Evolutionary conservation across 2,113 vertebrate genomes (phyloP).

Genomic region (Rana temporaria): DNA sequence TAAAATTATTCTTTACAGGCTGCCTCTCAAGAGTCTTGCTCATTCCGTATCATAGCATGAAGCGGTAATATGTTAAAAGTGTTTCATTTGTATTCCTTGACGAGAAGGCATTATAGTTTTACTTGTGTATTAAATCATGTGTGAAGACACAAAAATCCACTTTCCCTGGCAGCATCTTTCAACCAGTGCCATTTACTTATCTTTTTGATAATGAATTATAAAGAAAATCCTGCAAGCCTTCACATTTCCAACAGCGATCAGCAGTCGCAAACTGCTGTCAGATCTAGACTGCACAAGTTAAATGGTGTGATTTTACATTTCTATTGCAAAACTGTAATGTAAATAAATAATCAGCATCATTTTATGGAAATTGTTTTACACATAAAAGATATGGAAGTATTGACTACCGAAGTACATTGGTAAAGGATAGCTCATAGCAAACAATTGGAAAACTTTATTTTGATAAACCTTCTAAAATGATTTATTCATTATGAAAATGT

Average conservation of each 20-base stretch:
- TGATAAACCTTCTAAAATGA: too few relatives aligned
- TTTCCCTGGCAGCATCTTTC: conserved; percentile 26
- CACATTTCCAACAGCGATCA: neutral
- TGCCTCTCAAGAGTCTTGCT: conserved; percentile 9
- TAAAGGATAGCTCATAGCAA: too few relatives aligned
- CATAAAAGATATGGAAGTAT: neutral
- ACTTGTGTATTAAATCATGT: conserved; percentile 28
- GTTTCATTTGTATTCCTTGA: conserved; percentile 36
- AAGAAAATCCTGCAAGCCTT: conserved; percentile 7
- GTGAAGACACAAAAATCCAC: conserved; percentile 35
- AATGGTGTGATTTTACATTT: neutral
- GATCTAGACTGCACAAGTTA: neutral
- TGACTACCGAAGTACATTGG: too few relatives aligned
- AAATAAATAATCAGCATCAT: neutral
- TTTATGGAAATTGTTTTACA: neutral
- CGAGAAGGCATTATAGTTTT: conserved; percentile 3
- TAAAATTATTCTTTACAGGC: neutral
- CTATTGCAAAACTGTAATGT: neutral
- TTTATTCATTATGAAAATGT: too few relatives aligned
- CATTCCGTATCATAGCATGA: conserved; percentile 9
- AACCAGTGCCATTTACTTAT: conserved; percentile 22
- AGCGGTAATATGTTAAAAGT: conserved; percentile 21
- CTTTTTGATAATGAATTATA: conserved; percentile 21
- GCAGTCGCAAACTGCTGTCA: neutral
- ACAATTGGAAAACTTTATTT: too few relatives aligned